Percentiles rank a stretch among this genome's conserved stretches.
These are phyloP conservation scores for Mesaphorura yosii DNA, from an alignment of 1,140 invertebrate genomes.

Conservation along the genomic window DNA sequence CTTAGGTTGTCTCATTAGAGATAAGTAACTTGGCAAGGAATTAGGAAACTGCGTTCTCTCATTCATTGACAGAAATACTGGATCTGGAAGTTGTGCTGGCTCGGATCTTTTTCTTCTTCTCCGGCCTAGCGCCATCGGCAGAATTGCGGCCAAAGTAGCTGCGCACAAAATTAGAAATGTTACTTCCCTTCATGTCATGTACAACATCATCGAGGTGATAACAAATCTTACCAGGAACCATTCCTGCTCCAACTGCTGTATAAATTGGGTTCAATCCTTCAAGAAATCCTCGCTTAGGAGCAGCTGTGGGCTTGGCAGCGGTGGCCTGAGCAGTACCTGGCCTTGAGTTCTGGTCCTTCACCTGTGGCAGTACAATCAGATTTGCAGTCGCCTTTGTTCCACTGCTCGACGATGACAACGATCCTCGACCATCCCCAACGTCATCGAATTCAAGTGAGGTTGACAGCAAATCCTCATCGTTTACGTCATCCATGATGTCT, in stretches of 20 bases:
- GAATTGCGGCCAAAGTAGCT: slow-evolving; percentile 23
- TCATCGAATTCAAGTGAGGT: no score
- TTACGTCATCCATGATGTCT: no score
- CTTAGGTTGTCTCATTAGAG: no score
- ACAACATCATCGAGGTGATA: no score
- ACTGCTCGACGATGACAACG: no score
- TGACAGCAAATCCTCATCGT: no score
- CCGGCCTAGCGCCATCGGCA: slow-evolving; percentile 23
- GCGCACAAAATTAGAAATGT: no score
- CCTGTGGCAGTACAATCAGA: background rate
- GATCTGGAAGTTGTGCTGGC: no score
- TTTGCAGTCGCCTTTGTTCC: background rate
- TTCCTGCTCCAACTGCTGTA: slow-evolving; percentile 26
- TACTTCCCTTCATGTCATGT: no score
- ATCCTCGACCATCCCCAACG: no score
- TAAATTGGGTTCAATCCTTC: slow-evolving; percentile 12
- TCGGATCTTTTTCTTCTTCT: slow-evolving; percentile 16
- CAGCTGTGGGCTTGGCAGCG: background rate
- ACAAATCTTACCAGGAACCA: slow-evolving; percentile 19
- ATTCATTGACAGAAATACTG: background rate
- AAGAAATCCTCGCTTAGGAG: background rate
- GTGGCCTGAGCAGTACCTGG: background rate
- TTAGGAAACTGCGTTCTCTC: no score
- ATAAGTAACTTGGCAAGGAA: no score
- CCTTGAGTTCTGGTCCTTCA: slow-evolving; percentile 1